These are phyloP conservation scores for Silurus asotus DNA, from an alignment of 2,113 vertebrate species.

Conservation along the genomic window DNA sequence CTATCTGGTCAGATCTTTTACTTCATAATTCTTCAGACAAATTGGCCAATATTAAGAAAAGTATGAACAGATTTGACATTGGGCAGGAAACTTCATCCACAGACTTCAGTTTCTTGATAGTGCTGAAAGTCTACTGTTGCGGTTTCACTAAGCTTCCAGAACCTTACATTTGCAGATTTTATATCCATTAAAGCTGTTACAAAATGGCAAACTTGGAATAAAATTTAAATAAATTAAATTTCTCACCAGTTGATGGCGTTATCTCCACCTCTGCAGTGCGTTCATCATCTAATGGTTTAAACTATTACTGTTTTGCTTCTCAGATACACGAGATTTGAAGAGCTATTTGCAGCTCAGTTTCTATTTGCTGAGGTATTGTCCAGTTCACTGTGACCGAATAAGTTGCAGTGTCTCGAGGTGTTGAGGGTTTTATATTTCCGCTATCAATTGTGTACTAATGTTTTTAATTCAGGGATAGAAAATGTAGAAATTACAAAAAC, in stretches of 20 bases:
- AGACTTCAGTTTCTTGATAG: background rate
- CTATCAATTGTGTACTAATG: background rate
- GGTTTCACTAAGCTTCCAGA: background rate
- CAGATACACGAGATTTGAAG: conserved; percentile 58
- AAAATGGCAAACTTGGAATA: background rate
- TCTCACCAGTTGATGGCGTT: conserved; percentile 51
- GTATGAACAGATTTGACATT: background rate
- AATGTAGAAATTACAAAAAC: no score
- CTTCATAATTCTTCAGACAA: no score
- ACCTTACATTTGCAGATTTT: background rate
- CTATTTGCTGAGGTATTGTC: background rate
- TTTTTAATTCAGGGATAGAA: background rate
- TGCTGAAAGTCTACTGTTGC: conserved; percentile 14
- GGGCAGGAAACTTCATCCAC: background rate
- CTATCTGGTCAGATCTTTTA: no score
- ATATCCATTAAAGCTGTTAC: background rate
- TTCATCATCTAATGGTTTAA: background rate
- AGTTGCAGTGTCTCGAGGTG: background rate
- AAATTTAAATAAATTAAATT: background rate
- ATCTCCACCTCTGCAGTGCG: conserved; percentile 6
- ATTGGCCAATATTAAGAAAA: background rate
- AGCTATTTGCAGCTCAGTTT: accelerated
- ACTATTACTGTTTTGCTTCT: accelerated
- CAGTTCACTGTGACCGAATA: conserved; percentile 45
- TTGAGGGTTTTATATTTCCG: background rate